Conservation (phyloP, 1,140 invertebrate species). For the Rhopalosiphum padi region DNA sequence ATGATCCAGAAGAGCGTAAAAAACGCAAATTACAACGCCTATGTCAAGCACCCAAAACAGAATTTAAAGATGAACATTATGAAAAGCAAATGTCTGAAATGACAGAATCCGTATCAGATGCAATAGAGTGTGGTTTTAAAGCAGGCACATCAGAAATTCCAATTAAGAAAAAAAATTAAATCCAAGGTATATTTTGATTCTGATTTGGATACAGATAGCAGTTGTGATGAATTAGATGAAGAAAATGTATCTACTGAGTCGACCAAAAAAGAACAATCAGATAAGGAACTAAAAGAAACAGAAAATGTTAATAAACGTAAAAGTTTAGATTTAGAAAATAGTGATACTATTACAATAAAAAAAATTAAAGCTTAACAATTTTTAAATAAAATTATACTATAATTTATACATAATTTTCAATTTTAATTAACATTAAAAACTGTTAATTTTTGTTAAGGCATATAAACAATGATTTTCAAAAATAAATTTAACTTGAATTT, state of each 20-base stretch:
- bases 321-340: conserved; percentile 23
- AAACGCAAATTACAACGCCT: conserved; percentile 81
- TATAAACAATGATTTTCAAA: too few relatives aligned
- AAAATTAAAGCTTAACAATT: conserved; percentile 20
- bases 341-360: neutral
- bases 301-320: conserved; percentile 36
- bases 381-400: neutral
- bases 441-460: neutral
- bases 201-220: conserved; percentile 51
- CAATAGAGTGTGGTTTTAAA: conserved; percentile 80
- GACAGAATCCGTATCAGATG: conserved; percentile 80
- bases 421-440: neutral
- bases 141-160: conserved; percentile 58
- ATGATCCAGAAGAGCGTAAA: conserved; percentile 76
- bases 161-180: conserved; percentile 30
- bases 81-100: conserved; percentile 78
- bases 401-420: neutral
- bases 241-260: neutral
- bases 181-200: conserved; percentile 51
- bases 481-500: neutral
- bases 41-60: conserved; percentile 78
- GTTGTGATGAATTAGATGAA: conserved; percentile 34
- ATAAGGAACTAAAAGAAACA: neutral
- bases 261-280: neutral
- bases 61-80: conserved; percentile 82